Evolutionary conservation across 2,888 invertebrate species (phyloP).

Genomic region (Pyralis farinalis): DNA sequence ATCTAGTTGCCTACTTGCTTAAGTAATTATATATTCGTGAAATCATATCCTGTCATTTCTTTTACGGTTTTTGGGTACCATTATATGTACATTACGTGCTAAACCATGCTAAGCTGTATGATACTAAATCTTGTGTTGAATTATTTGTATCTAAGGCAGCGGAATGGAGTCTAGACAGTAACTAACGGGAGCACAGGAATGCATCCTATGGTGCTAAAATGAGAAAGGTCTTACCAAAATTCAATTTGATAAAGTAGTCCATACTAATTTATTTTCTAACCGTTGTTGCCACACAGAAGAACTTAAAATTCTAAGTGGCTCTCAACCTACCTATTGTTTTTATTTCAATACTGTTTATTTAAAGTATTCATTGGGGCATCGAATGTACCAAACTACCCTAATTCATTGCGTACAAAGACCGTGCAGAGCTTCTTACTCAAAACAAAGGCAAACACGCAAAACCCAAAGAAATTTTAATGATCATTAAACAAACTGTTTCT

Average conservation of each 20-base stretch:
- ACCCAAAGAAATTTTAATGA: conserved; percentile 51
- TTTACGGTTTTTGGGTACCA: too few relatives aligned
- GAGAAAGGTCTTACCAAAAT: background rate
- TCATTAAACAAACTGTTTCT: conserved; percentile 38
- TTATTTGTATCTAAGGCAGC: too few relatives aligned
- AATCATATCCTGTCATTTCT: too few relatives aligned
- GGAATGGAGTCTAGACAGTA: too few relatives aligned
- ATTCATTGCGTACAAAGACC: conserved; percentile 47
- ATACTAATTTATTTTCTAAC: conserved; percentile 4
- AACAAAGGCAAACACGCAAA: conserved; percentile 50
- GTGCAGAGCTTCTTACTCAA: conserved; percentile 38
- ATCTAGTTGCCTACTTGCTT: too few relatives aligned
- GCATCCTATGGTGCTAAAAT: too few relatives aligned
- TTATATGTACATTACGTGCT: too few relatives aligned
- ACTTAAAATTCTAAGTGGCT: conserved; percentile 10
- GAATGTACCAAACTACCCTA: conserved; percentile 48
- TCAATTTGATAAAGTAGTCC: background rate
- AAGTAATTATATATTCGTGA: too few relatives aligned
- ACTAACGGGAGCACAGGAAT: too few relatives aligned
- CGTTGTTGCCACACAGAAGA: conserved; percentile 12
- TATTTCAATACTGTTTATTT: conserved; percentile 32
- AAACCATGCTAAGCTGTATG: too few relatives aligned
- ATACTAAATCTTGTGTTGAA: too few relatives aligned
- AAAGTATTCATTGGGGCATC: conserved; percentile 42
- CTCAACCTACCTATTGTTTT: conserved; percentile 26